Conservation (phyloP, 2,888 invertebrate species). For the Priapulus caudatus region DNA sequence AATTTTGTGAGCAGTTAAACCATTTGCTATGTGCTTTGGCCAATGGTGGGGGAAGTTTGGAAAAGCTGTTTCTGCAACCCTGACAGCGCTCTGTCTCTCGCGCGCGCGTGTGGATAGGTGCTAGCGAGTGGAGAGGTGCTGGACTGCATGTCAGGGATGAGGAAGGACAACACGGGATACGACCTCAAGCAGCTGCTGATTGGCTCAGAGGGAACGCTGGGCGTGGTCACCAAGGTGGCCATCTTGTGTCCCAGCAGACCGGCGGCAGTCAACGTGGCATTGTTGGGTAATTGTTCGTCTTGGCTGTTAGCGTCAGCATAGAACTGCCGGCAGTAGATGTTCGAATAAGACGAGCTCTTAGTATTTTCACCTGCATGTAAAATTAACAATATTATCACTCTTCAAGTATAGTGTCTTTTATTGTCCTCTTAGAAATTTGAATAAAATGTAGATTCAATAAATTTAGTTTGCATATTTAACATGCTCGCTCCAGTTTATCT, state of each 20-base stretch:
- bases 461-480: too few relatives aligned
- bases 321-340: too few relatives aligned
- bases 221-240: constrained; percentile 79
- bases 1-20: too few relatives aligned
- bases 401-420: too few relatives aligned
- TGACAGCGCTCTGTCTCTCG: constrained; percentile 75
- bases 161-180: constrained; percentile 96
- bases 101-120: constrained; percentile 49
- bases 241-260: constrained; percentile 79
- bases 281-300: constrained; percentile 75
- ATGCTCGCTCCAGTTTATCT: too few relatives aligned
- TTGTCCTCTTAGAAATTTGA: too few relatives aligned
- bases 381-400: too few relatives aligned
- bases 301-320: too few relatives aligned
- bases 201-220: constrained; percentile 93
- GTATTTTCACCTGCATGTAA: too few relatives aligned
- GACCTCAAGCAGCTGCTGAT: constrained; percentile 92
- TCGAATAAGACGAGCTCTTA: too few relatives aligned
- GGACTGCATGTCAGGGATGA: constrained; percentile 67
- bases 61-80: too few relatives aligned
- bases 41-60: constrained; percentile 53
- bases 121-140: constrained; percentile 48
- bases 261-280: constrained; percentile 67
- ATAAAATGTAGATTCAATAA: too few relatives aligned
- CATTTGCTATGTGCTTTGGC: constrained; percentile 55